Percentiles rank a stretch among this genome's conserved stretches.
Evolutionary conservation across 2,113 vertebrate genomes (phyloP).

Genomic region (Erythrolamprus reginae): DNA sequence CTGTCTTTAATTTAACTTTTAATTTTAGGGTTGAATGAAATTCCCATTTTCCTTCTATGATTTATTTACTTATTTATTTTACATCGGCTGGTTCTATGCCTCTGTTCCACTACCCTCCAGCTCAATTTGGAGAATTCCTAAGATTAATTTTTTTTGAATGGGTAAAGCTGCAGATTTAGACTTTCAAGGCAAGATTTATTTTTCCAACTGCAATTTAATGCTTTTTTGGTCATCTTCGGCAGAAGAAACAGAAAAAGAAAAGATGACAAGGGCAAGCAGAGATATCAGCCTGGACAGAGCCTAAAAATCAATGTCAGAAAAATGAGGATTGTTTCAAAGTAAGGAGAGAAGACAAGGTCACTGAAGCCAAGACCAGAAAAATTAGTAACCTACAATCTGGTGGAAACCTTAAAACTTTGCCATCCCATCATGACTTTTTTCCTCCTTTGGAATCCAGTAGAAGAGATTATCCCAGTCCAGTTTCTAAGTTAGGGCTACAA

Average conservation of each 20-base stretch:
- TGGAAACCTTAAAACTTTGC: too few species aligned
- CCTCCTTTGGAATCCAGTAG: neutral
- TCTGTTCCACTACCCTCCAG: neutral
- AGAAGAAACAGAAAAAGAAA: neutral
- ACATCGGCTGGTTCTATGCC: neutral
- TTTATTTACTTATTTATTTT: neutral
- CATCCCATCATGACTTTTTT: neutral
- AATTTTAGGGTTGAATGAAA: neutral
- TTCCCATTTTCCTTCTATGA: neutral
- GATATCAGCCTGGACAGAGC: neutral
- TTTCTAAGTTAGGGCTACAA: conserved; percentile 15
- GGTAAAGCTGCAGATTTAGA: neutral
- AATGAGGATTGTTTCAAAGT: neutral
- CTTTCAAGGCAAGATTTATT: too few species aligned
- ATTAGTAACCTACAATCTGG: neutral
- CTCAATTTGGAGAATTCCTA: neutral
- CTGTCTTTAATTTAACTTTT: neutral
- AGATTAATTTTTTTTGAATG: neutral
- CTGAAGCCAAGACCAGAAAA: neutral
- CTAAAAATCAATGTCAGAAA: neutral
- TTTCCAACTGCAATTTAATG: neutral
- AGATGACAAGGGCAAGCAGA: neutral
- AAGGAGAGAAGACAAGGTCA: neutral
- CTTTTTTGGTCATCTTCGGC: neutral
- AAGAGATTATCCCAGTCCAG: conserved; percentile 1